These are phyloP conservation scores for Gallinago solitaria DNA, from an alignment of 2,797 vertebrate species.

Conservation along the genomic window DNA sequence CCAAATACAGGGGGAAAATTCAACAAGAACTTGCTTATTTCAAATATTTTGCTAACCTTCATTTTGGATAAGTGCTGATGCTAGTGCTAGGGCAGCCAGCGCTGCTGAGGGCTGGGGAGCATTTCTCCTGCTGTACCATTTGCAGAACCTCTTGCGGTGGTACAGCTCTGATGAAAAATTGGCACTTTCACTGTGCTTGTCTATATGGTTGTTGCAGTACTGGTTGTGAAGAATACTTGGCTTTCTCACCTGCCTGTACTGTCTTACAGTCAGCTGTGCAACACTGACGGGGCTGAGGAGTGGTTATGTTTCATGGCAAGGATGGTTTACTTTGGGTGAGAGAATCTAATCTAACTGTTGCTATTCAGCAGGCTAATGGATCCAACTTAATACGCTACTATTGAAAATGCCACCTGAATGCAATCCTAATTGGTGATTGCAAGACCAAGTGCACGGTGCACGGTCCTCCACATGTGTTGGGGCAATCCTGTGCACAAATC, in stretches of 20 bases:
- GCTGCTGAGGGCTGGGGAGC: background rate
- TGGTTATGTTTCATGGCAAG: background rate
- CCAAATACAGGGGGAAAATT: accelerated
- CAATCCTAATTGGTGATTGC: background rate
- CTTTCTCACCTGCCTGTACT: background rate
- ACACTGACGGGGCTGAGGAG: too few relatives aligned
- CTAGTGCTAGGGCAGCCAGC: background rate
- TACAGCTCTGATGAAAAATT: background rate
- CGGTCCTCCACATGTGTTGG: background rate
- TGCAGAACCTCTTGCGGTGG: background rate
- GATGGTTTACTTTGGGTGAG: background rate
- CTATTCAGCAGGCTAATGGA: background rate
- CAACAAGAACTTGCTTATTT: background rate
- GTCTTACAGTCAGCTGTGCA: accelerated
- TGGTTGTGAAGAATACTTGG: background rate
- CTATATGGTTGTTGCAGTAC: background rate
- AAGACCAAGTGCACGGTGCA: background rate
- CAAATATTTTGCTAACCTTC: background rate
- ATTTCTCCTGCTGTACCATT: background rate
- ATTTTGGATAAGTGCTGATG: background rate
- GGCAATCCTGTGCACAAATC: background rate
- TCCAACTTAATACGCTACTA: background rate
- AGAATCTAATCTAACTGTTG: background rate
- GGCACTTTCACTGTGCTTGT: background rate
- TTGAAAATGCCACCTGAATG: background rate